These are phyloP conservation scores for Chlorodrepanis virens DNA, from an alignment of 2,113 vertebrate genomes.

Conservation along the genomic window DNA sequence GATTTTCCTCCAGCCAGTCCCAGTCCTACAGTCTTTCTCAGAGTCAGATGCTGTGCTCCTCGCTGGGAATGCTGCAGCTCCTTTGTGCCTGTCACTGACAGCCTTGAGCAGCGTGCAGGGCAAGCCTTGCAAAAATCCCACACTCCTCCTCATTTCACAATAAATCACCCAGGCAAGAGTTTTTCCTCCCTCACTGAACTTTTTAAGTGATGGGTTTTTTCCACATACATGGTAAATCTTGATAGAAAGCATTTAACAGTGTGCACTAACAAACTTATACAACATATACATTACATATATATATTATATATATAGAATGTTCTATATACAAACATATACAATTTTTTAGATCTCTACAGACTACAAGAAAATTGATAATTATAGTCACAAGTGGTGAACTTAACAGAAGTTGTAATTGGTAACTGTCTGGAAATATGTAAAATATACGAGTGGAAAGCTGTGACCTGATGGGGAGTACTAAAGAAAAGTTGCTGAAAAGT, in stretches of 20 bases:
- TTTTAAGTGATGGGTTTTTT: constrained; percentile 59
- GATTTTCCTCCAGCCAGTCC: not conserved
- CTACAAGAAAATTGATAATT: constrained; percentile 76
- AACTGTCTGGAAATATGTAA: constrained; percentile 73
- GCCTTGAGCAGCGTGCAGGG: not conserved
- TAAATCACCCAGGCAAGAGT: constrained; percentile 12
- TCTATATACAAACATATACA: constrained; percentile 88
- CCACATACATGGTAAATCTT: constrained; percentile 70
- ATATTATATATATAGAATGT: constrained; percentile 84
- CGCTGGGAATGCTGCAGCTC: not conserved
- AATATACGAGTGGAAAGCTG: constrained; percentile 71
- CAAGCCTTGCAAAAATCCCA: constrained; percentile 16
- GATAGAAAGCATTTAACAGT: constrained; percentile 72
- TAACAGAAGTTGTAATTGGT: constrained; percentile 73
- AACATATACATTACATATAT: constrained; percentile 84
- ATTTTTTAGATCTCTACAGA: constrained; percentile 76
- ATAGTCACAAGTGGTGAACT: constrained; percentile 73
- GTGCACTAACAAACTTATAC: constrained; percentile 80
- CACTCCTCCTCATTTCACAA: constrained; percentile 56
- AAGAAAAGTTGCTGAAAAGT: constrained; percentile 56
- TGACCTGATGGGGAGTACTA: constrained; percentile 55
- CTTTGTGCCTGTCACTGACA: not conserved
- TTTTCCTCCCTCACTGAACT: constrained; percentile 45
- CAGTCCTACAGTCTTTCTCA: not conserved
- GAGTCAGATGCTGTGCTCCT: not conserved